Base-by-base conservation (phyloP, 2,888 invertebrate species). In the Patella ulyssiponensis region DNA sequence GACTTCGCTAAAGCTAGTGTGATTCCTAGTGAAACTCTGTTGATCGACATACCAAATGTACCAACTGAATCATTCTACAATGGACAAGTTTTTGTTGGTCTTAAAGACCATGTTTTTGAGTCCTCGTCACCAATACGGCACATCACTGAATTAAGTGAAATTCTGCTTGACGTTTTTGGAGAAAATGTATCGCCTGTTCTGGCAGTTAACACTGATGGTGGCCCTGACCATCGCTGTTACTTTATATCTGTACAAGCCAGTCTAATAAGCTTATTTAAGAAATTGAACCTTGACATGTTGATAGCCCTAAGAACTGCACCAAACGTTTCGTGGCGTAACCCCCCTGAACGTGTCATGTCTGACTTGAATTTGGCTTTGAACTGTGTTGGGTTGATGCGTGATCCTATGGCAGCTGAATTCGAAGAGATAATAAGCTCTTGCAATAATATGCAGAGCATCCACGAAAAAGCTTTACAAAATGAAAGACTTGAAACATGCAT, bases 101-200 rank as follows among this genome's bases (percentile, higher is more conserved):
- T 72, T 14, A 72, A 72, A n/a, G 52, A 72, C n/a, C 44, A 72
- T 52, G 72, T 72, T 1, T 72, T 72, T 33, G 27, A 72, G n/a
- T 27, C 15, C 15, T 72, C 72, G 3, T n/a, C 15, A 15, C 72
- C 72, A 2, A 20, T 33, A 15, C 52, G 44, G 3, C 72, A 72
- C 33, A 27, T 1, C 14, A 72, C 52, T 15, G 72, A 72, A 72
- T 44, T 72, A 12, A 17, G 11, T 17, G 1, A 72, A 20, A 52
- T 72, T 17, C 72, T 72, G 2, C 12, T 20, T n/a, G 44, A n/a
- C 15, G 11, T 27, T 12, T 51, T 14, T n/a, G 52, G 33, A n/a
- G 72, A 44, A 51, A 14, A 69, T 17, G 54, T 54, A 15, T 3
- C 54, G 12, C 54, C 54, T 54, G 72, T 72, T 27, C 33, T 72